Conservation (phyloP, 1,140 invertebrate genomes). For the fruit fly (Drosophila melanogaster) region Release_6_plus_ISO1_MT NT_033777.3:15071501-15072000, state of each 20-base stretch:
- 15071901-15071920: conserved; percentile 13
- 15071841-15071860: conserved; percentile 19
- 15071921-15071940: conserved; percentile 55
- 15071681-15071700: conserved; percentile 36
- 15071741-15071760: conserved; percentile 20
- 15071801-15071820: conserved; percentile 82
- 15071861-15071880: conserved; percentile 5
- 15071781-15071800: conserved; percentile 64
- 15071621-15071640: conserved; percentile 3
- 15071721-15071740: conserved; percentile 33
- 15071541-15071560: conserved; percentile 6
- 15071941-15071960: conserved; percentile 61
- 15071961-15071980: conserved; percentile 71
- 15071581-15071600: conserved; percentile 1
- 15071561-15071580: background rate
- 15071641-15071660: conserved; percentile 33
- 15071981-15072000: conserved; percentile 66
- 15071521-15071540: conserved; percentile 12
- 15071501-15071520: conserved; percentile 56
- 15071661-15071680: conserved; percentile 52
- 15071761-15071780: conserved; percentile 82
- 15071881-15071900: background rate
- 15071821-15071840: conserved; percentile 76
- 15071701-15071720: conserved; percentile 20
- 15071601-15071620: conserved; percentile 16